phyloP scores from a whole-genome alignment of 2,797 vertebrate genomes.

The Mormyrops boulengeri region DNA sequence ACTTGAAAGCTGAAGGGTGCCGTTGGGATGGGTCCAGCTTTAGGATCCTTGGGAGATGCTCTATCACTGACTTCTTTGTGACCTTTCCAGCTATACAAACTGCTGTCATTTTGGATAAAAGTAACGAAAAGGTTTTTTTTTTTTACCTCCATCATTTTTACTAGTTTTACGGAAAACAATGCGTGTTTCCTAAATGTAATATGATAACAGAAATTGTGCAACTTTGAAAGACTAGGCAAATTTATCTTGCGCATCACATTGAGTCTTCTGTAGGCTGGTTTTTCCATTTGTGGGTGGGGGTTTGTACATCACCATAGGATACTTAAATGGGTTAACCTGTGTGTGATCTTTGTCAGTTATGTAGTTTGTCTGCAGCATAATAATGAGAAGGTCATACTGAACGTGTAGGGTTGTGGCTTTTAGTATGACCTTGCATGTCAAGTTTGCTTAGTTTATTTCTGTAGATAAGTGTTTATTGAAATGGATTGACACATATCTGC shows the following conservation, averaged over 20 bases:
- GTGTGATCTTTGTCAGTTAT: not conserved
- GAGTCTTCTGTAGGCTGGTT: not conserved
- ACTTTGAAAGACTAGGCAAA: not conserved
- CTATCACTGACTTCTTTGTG: not conserved
- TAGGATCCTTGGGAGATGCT: not conserved
- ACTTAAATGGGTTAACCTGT: not conserved
- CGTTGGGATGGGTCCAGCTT: too few relatives aligned
- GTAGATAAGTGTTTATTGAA: not conserved
- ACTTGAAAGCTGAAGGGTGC: too few relatives aligned
- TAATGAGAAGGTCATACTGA: not conserved
- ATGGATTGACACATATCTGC: not conserved
- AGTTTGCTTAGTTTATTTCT: not conserved
- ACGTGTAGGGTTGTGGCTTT: not conserved
- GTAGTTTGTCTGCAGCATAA: not conserved
- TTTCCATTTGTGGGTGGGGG: constrained; percentile 6
- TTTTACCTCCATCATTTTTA: not conserved
- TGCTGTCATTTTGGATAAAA: not conserved
- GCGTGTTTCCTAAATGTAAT: not conserved
- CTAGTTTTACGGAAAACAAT: not conserved
- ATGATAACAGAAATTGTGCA: not conserved
- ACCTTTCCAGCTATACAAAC: not conserved
- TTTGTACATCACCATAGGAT: not conserved
- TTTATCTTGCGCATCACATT: not conserved
- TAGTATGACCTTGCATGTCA: not conserved
- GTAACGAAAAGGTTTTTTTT: not conserved